Evolutionary conservation across 2,797 vertebrate genomes (phyloP), one percentile per base, ranked within the genome.

Genomic region (Malacoraja senta): DNA sequence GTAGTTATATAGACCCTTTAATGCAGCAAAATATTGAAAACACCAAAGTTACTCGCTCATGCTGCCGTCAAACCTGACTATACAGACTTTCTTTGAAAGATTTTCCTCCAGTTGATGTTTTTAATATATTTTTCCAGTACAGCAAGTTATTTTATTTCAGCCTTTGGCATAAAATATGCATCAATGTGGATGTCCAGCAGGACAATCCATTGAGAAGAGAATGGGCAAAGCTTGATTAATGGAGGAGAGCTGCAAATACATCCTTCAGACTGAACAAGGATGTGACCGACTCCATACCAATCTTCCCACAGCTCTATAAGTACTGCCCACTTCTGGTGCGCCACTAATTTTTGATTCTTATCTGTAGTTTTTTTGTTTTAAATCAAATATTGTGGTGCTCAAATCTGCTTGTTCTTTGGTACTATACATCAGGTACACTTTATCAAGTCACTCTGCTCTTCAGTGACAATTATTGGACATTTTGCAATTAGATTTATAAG

Each of bases 401-500:
- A 88, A 88, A n/a, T 68, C 81, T 84, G 53, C 53, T 58, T 61
- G 53, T 84, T 84, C 81, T 58, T 84, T 24, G 58, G n/a, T 88
- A 63, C n/a, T 68, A n/a, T 68, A 63, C 13, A 86, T 86, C 29
- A 65, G 24, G 7, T 88, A 35, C 15, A 8, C n/a, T 68, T 88
- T 88, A 68, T 68, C 61, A 88, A 88, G 61, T 88, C 63, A 88
- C n/a, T 35, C n/a, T 88, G 84, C 10, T 63, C 84, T 88, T 68
- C 63, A 88, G n/a, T 65, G 63, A 88, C 32, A 88, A 68, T 35
- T 35, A 32, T 88, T 65, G 84, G 84, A 68, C 84, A 88, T n/a
- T 32, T 88, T 88, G 63, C n/a, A n/a, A 88, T 68, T 68, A 88
- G 84, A 68, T 88, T 88, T 32, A 68, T 63, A 68, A 88, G 84